These are phyloP conservation scores for Xestia rhomboidea DNA, from an alignment of 2,888 invertebrate genomes.

Conservation along the genomic window DNA sequence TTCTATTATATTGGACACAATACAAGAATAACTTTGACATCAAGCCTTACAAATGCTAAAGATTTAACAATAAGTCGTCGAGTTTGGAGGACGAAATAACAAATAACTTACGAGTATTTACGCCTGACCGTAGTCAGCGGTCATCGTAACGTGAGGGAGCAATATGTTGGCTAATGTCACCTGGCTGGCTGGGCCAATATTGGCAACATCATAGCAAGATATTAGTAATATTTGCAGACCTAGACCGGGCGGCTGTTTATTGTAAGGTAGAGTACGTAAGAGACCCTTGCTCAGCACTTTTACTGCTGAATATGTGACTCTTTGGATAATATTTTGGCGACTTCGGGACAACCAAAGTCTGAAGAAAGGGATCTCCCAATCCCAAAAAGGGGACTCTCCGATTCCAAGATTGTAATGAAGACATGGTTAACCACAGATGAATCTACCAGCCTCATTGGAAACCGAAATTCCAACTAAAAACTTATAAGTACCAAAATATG, in stretches of 20 bases:
- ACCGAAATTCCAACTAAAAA: conserved; percentile 42
- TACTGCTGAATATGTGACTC: background rate
- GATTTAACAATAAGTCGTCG: conserved; percentile 49
- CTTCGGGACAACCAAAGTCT: background rate
- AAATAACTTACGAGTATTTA: conserved; percentile 31
- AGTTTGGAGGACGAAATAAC: conserved; percentile 47
- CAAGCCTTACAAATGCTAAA: conserved; percentile 49
- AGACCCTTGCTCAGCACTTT: conserved; percentile 10
- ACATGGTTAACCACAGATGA: background rate
- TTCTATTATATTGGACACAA: conserved; percentile 4
- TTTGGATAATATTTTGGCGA: background rate
- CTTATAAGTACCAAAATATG: conserved; percentile 44
- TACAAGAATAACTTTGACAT: conserved; percentile 36
- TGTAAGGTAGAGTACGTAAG: background rate
- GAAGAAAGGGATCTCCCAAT: background rate
- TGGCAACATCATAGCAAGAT: conserved; percentile 25
- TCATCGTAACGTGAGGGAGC: conserved; percentile 23
- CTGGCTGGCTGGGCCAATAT: conserved; percentile 1
- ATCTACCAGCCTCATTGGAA: conserved; percentile 34
- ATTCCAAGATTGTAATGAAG: background rate
- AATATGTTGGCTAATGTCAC: conserved; percentile 22
- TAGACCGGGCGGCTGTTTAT: background rate
- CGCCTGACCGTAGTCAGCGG: conserved; percentile 21
- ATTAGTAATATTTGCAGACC: conserved; percentile 22
- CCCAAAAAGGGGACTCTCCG: background rate